Conservation (phyloP, 2,888 invertebrate genomes). For the Chaetogeoica ovagalla region DNA sequence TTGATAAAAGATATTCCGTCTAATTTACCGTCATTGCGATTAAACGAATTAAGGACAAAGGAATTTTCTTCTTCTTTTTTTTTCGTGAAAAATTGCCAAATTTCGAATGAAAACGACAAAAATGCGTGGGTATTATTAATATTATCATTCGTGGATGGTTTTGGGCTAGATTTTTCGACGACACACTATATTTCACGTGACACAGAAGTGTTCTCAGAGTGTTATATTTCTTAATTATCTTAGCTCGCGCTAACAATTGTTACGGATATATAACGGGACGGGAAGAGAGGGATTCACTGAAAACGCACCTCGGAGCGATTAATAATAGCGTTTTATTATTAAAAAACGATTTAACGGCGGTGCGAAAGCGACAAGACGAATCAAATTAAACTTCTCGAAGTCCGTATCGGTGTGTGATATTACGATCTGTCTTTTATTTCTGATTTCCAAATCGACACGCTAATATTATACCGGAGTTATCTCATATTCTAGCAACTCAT, state of each 20-base stretch:
- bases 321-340: constrained; percentile 3
- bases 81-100: too few species aligned
- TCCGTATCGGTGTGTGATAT: neutral
- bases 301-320: neutral
- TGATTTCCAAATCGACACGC: neutral
- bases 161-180: too few species aligned
- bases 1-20: too few species aligned
- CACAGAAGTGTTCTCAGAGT: neutral
- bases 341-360: constrained; percentile 12
- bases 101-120: too few species aligned
- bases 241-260: neutral
- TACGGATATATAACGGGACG: neutral
- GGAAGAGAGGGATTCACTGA: neutral
- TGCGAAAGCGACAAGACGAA: constrained; percentile 8
- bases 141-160: too few species aligned
- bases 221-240: constrained; percentile 24
- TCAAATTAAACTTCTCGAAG: constrained; percentile 14
- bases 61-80: too few species aligned
- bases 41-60: too few species aligned
- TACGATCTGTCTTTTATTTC: neutral
- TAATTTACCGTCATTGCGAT: too few species aligned
- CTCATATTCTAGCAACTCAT: neutral
- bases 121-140: too few species aligned
- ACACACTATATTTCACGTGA: too few species aligned
- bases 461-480: neutral